These are phyloP conservation scores for Prorops nasuta DNA, from an alignment of 1,140 invertebrate genomes.

Conservation along the genomic window DNA sequence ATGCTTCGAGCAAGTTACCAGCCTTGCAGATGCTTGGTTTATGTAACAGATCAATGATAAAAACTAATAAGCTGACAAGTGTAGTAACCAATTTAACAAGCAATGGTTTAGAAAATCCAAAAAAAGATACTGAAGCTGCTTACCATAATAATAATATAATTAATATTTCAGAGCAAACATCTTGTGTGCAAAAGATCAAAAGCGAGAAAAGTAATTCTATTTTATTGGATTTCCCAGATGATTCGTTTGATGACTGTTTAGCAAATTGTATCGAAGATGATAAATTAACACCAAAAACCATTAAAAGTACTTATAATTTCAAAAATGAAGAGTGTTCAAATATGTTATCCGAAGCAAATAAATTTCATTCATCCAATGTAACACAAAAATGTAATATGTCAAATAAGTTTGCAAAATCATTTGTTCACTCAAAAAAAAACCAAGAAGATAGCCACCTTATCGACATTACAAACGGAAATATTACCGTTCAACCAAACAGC, in stretches of 20 bases:
- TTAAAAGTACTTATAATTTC: background rate
- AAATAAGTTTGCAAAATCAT: background rate
- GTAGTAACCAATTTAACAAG: conserved; percentile 2
- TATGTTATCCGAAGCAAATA: too few relatives aligned
- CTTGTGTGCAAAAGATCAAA: background rate
- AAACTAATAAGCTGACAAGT: background rate
- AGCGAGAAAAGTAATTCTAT: background rate
- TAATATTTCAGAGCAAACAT: background rate
- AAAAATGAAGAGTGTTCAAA: background rate
- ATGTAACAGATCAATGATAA: background rate
- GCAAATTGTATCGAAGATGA: conserved; percentile 26
- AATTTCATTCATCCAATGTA: background rate
- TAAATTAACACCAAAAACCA: conserved; percentile 7
- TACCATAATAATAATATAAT: conserved; percentile 1
- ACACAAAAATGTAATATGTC: background rate
- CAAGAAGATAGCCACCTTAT: background rate
- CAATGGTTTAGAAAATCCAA: background rate
- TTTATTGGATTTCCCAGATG: conserved; percentile 29
- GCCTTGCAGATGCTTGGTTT: background rate
- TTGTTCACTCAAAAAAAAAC: background rate
- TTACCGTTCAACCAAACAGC: background rate
- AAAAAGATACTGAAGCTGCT: conserved; percentile 3
- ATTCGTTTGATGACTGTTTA: conserved; percentile 42
- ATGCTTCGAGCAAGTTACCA: background rate
- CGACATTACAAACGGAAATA: background rate